Base-by-base conservation (phyloP, 2,113 vertebrate genomes). In the Lanius ludovicianus region DNA sequence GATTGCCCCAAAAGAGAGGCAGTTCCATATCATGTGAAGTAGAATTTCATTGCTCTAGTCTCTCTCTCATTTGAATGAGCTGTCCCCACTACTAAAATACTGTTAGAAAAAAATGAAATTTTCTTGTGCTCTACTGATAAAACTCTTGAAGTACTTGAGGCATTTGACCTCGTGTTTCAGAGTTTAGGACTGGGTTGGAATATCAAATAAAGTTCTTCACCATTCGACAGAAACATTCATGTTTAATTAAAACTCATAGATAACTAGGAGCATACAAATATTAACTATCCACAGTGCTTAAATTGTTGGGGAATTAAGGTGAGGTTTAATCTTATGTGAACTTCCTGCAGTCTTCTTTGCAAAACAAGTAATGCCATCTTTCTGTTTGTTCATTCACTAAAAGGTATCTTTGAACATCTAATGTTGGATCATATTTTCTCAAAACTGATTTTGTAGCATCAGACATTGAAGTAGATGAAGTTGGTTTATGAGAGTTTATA, bases 191-290 rank as follows among this genome's bases (percentile, higher is more conserved):
- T 91, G 39, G 31, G 15, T 79, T 79, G 28, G 59, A 82, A 77
- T 87, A 80, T 39, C 15, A 65, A 67, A 78, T 47, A 10, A 87
- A 62, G 27, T 83, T 79, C 53, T 70, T 76, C 3, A 11, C 22
- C 30, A n/a, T 79, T 93, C 91, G 74, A 65, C 39, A 83, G 42
- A 80, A 90, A 47, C 4, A 52, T 67, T 80, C 4, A 44, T 17
- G 17, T 84, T 91, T 88, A 80, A 94, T 81, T 93, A 83, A 93
- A 91, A 92, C 81, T 90, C 25, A 64, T 33, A 60, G 67, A 27
- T 50, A 67, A 27, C 23, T 80, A 55, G 59, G 80, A 91, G 49
- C 27, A 55, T 52, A 14, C 17, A 84, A 87, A 53, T 93, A 77
- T 86, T 78, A 64, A 35, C 55, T 70, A 37, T 59, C 30, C 35